Conservation (phyloP, 1,140 invertebrate species). For the Rhyzopertha dominica region DNA sequence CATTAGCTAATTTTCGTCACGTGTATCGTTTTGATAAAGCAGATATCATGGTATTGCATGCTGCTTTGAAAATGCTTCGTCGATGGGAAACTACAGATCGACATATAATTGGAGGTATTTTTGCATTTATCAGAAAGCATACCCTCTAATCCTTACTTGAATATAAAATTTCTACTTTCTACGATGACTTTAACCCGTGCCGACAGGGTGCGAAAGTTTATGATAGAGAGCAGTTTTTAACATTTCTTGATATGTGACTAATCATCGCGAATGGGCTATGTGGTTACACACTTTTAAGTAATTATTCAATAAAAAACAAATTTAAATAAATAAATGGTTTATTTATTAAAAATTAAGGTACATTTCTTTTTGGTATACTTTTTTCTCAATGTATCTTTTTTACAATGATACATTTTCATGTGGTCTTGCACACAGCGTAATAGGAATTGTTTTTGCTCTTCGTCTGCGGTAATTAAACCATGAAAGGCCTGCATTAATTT, state of each 20-base stretch:
- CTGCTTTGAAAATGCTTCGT: no score
- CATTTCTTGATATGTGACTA: background rate
- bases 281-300: no score
- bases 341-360: constrained; percentile 4
- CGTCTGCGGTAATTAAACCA: constrained; percentile 20
- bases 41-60: no score
- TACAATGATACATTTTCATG: constrained; percentile 32
- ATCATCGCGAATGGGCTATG: background rate
- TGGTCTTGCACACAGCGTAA: constrained; percentile 34
- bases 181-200: constrained; percentile 8
- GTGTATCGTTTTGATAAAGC: no score
- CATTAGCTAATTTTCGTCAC: no score
- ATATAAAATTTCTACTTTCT: constrained; percentile 1
- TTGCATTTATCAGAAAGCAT: no score
- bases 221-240: background rate
- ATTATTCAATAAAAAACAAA: constrained; percentile 5
- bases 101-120: no score
- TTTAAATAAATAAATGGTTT: constrained; percentile 1
- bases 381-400: constrained; percentile 27
- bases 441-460: constrained; percentile 36
- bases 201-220: constrained; percentile 4
- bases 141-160: no score
- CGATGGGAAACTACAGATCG: no score
- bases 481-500: constrained; percentile 43
- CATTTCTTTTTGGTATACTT: constrained; percentile 4